Base-by-base conservation (phyloP, 2,888 invertebrate genomes). In the Drosophila pseudotalamancana region DNA sequence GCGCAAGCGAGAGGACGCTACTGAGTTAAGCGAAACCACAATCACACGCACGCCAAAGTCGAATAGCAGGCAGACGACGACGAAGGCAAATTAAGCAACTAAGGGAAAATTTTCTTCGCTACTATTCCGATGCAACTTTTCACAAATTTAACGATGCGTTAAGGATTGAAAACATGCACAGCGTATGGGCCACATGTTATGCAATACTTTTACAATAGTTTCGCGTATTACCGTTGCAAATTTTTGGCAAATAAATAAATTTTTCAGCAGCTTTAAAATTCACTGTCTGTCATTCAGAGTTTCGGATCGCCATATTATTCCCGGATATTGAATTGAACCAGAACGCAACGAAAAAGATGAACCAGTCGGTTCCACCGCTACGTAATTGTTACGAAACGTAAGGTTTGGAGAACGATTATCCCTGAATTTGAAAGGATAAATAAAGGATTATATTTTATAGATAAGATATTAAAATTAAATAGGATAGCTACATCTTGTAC, bases 281-380 rank as follows among this genome's bases (percentile, higher is more conserved):
- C 73, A 82, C 85, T 71, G 82, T 78, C 82, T 78, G 61, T 85
- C 84, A 72, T 67, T 72, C 67, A 78, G 63, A 84, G 84, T 84
- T 80, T 79, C 78, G 82, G 83, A 83, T 82, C 82, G 84, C 82
- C 84, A 86, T 83, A 77, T 80, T 83, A 83, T 86, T 78, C 77
- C 79, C 82, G 85, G 76, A 78, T 71, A 70, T 66, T 55, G 51
- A 71, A 72, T 60, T 67, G 60, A 64, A 68, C 49, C 34, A 54
- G 39, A 56, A 51, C 43, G 45, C 40, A 59, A 54, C 50, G 66
- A 18, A 48, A 53, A 45, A 29, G 6, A 59, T 66, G 66, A 66
- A 66, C 59, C 37, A 59, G 45, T 42, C 16, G 14, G 37, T 35
- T 31, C 25, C 16, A 31, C 43, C 51, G 51, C 19, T 21, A 42